Evolutionary conservation across 2,113 vertebrate species (phyloP), one percentile per base, ranked within the genome.

Genomic region (Callionymus lyra): DNA sequence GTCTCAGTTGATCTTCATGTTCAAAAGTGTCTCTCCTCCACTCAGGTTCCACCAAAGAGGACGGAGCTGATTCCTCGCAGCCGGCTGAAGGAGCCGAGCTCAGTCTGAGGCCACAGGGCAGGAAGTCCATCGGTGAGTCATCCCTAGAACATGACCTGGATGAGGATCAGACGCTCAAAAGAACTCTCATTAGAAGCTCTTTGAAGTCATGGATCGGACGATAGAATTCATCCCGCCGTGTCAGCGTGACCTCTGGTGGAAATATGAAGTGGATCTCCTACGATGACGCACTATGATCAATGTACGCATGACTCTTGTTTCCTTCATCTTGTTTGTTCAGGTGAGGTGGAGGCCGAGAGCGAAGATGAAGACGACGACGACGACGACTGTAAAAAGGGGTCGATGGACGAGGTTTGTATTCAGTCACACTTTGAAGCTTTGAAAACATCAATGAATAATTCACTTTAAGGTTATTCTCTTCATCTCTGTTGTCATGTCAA

Each of bases 321-420:
- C 40, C 44, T 15, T 12, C 32, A 2, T 39, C 6, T 31, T 10
- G 47, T 14, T 27, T 4, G 21, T 27, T 27, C 8, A 98, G 95
- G 91, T 31, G 94, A 98, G 61, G 90, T 89, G 34, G 94, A 98
- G 4, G 90, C 90, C 0, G 94, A 98, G 37, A 98, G 93, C 1
- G 95, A 98, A 0, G 92, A 98, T 2, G 91, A 90, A 2, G 93
- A 99, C 0, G 89, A 97, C 0, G 92, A 99, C 1, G 93, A 98
- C 16, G 93, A 98, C 6, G 85, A 88, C 38, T 90, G 90, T 84
- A 99, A 99, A 78, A 99, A 99, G 63, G 93, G 91, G 38, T 96
- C 88, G 2, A 93, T 92, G 87, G 95, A 99, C 51, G 95, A 99
- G 86, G 95, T 99, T 66, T 49, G 87, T 47, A 1, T 27, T 4